Base-by-base conservation (phyloP, 2,888 invertebrate genomes). In the Parnassius apollo region DNA sequence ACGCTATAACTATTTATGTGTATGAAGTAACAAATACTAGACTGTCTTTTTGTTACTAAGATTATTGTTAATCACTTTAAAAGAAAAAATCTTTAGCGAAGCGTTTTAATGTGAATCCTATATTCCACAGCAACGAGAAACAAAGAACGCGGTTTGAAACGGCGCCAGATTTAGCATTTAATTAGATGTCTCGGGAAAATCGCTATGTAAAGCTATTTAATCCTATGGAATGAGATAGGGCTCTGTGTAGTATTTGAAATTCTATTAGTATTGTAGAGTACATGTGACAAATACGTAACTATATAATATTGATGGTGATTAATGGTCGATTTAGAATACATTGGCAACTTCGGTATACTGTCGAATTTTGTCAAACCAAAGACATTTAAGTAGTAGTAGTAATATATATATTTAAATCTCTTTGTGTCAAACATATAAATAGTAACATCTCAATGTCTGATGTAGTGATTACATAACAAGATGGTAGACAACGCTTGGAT, bases 141-240 rank as follows among this genome's bases (percentile, higher is more conserved):
- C 53, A 60, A 60, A 60, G 60, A 42, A 42, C 22, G 48, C 51
- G 61, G 56, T 56, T 56, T 25, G 48, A 56, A 59, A 48, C 64
- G 56, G 57, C 46, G 60, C 48, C 60, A 64, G 64, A 62, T 61
- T 66, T 65, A 62, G 59, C 61, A 61, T 68, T 68, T 66, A 68
- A 68, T 69, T 69, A 66, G 64, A 64, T 64, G 61, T 66, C 61
- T 62, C 52, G 61, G 65, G 66, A 68, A 71, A 73, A 69, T 69
- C 61, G 64, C 70, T 68, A 57, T 64, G 66, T 65, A 72, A 72
- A 75, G 71, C 72, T 71, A 72, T 74, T 72, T 73, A 69, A 69
- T 72, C 65, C 64, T 55, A 64, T 65, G 66, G 66, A 66, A 70
- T 68, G 65, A 68, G 51, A 63, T 55, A 45, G 54, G 64, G 63